phyloP scores from a whole-genome alignment of 2,888 invertebrate species.

The Philaethria dido region DNA sequence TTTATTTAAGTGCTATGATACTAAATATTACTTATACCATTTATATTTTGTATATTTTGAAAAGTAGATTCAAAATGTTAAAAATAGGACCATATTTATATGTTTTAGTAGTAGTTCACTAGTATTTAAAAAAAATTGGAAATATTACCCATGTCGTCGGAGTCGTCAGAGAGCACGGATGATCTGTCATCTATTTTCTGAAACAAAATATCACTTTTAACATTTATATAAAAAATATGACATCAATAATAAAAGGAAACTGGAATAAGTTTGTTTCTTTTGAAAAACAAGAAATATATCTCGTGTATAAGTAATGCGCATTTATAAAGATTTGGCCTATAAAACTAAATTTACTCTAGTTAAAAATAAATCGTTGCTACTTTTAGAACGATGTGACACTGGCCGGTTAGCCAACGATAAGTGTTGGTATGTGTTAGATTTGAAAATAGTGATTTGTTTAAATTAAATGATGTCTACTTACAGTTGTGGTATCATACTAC shows the following conservation, averaged over 20 bases:
- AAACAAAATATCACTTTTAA: constrained; percentile 44
- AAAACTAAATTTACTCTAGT: constrained; percentile 43
- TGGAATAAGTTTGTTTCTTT: background rate
- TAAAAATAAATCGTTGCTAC: constrained; percentile 41
- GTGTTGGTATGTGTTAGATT: constrained; percentile 28
- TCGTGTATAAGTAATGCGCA: constrained; percentile 21
- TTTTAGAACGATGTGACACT: constrained; percentile 43
- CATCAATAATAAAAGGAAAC: background rate
- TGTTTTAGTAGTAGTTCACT: too few species aligned
- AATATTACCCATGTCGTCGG: constrained; percentile 54
- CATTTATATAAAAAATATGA: too few species aligned
- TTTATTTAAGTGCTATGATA: too few species aligned
- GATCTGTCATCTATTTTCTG: constrained; percentile 66
- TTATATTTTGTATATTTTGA: too few species aligned
- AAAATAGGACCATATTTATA: too few species aligned
- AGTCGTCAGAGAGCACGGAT: constrained; percentile 58
- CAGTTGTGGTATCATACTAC: background rate
- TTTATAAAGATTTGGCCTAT: constrained; percentile 41
- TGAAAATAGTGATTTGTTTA: constrained; percentile 25
- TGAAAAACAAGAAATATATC: background rate
- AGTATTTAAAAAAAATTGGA: constrained; percentile 9
- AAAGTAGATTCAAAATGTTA: too few species aligned
- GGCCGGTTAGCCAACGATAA: constrained; percentile 36
- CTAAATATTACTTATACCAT: too few species aligned
- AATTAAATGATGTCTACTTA: background rate